Evolutionary conservation across 1,140 invertebrate species (phyloP).

Genomic region (Phymastichus coffea): DNA sequence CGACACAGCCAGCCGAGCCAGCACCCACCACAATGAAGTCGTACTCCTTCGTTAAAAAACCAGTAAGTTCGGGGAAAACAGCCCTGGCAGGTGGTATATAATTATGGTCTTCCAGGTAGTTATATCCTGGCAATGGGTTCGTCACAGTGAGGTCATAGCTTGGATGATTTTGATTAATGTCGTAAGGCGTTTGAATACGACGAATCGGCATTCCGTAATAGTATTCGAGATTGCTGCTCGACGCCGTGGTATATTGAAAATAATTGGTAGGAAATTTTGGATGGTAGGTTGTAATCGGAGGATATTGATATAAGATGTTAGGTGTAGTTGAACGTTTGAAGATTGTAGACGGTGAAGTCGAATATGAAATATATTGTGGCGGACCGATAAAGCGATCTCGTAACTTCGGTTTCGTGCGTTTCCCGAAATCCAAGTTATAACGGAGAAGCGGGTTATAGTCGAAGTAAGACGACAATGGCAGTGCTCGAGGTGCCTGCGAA

Average conservation of each 20-base stretch:
- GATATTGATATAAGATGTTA: no score
- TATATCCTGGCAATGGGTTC: no score
- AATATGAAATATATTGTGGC: neutral
- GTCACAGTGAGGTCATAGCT: no score
- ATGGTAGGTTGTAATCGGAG: no score
- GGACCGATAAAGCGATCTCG: conserved; percentile 9
- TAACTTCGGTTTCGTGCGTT: conserved; percentile 14
- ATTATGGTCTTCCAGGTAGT: no score
- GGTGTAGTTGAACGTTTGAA: no score
- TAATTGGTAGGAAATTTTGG: no score
- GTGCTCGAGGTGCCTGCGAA: no score
- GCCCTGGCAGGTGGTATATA: neutral
- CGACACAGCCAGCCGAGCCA: conserved; percentile 67
- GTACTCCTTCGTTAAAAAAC: conserved; percentile 38
- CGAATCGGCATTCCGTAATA: neutral
- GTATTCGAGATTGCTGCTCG: neutral
- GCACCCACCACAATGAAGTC: conserved; percentile 64
- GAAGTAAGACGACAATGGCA: neutral
- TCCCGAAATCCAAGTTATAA: conserved; percentile 21
- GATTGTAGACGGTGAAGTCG: no score
- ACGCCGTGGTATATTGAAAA: neutral
- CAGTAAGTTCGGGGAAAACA: conserved; percentile 18
- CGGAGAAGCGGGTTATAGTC: neutral
- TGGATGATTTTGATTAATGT: no score
- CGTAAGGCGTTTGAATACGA: no score